A percentile compares a stretch with the other conserved stretches of the same genome.
Conservation (phyloP, 2,888 invertebrate species). For the Tortricodes alternella region DNA sequence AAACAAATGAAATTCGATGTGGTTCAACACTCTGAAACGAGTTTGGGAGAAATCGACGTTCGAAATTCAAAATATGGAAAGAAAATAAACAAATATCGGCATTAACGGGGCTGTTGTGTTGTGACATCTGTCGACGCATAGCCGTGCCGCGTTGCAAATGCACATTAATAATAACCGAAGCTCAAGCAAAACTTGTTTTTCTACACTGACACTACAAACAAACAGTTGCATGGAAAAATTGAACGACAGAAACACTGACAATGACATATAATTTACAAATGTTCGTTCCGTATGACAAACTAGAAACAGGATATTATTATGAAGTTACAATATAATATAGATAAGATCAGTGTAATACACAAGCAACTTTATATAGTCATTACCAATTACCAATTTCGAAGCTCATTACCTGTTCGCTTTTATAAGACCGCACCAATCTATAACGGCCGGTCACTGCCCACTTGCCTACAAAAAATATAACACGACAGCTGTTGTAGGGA, state of each 20-base stretch:
- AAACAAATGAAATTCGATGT: constrained; percentile 69
- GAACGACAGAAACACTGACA: constrained; percentile 19
- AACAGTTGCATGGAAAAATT: constrained; percentile 33
- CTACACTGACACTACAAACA: constrained; percentile 31
- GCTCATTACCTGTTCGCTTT: constrained; percentile 70
- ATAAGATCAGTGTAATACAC: constrained; percentile 47
- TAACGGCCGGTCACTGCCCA: constrained; percentile 68
- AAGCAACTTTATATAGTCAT: constrained; percentile 69
- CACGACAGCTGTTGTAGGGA: constrained; percentile 67
- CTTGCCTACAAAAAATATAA: constrained; percentile 59
- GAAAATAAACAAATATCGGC: constrained; percentile 46
- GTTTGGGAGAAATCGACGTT: constrained; percentile 44
- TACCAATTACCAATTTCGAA: constrained; percentile 77
- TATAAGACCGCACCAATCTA: constrained; percentile 68
- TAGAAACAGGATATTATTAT: constrained; percentile 41
- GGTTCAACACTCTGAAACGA: constrained; percentile 45
- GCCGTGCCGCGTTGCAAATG: constrained; percentile 26
- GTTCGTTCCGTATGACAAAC: constrained; percentile 17
- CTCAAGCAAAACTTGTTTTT: constrained; percentile 33
- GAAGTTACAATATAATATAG: constrained; percentile 63
- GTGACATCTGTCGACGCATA: constrained; percentile 61
- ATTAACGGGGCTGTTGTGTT: constrained; percentile 56
- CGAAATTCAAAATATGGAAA: constrained; percentile 43
- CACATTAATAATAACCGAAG: constrained; percentile 30
- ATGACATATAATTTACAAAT: constrained; percentile 38